These are phyloP conservation scores for Anguilla pacifica DNA, from an alignment of 2,797 vertebrate genomes.

Conservation along the genomic window DNA sequence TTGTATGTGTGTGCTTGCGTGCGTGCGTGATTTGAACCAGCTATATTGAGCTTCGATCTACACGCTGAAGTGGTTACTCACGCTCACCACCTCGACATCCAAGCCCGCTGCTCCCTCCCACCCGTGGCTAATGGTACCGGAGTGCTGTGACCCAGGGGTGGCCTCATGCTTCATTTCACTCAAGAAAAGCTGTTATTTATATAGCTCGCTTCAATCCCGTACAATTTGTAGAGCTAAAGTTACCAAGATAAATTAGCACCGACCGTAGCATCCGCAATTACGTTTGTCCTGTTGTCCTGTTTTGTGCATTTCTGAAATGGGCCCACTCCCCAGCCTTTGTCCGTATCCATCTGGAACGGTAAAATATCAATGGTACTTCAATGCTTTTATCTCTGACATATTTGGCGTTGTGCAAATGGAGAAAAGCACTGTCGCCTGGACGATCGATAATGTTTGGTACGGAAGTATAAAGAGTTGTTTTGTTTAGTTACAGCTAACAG, in stretches of 20 bases:
- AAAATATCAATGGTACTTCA: slow-evolving; percentile 9
- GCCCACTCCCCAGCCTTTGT: not conserved
- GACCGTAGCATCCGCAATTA: not conserved
- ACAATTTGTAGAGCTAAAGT: not conserved
- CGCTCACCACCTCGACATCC: not conserved
- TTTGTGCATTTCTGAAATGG: slow-evolving; percentile 1
- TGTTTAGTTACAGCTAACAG: not conserved
- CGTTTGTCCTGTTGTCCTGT: not conserved
- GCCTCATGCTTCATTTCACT: not conserved
- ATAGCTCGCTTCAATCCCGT: not conserved
- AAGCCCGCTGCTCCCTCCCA: not conserved
- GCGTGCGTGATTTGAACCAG: no score
- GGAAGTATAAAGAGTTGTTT: not conserved
- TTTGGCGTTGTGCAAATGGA: not conserved
- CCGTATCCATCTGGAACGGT: not conserved
- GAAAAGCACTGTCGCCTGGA: not conserved
- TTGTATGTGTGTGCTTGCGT: no score
- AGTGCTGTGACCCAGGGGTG: not conserved
- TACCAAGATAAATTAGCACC: not conserved
- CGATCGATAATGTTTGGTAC: not conserved
- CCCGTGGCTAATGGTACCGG: not conserved
- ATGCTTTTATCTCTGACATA: not conserved
- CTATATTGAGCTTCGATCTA: not conserved
- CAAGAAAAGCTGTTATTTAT: not conserved
- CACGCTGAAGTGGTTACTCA: not conserved